These are phyloP conservation scores for Nephrotoma guestfalica DNA, from an alignment of 2,888 invertebrate genomes.

Conservation along the genomic window DNA sequence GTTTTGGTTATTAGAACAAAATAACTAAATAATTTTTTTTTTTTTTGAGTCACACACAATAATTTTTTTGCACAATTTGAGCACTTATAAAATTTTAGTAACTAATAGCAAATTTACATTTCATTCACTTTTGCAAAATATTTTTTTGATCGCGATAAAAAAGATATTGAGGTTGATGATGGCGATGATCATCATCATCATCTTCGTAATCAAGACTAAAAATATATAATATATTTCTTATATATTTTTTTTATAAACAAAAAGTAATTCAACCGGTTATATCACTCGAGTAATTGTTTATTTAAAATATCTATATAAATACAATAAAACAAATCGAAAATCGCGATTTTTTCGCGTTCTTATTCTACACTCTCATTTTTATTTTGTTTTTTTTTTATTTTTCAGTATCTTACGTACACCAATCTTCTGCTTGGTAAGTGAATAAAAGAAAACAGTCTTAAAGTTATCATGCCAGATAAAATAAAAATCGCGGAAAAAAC, in stretches of 20 bases:
- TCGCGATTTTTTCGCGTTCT: background rate
- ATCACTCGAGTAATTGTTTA: constrained; percentile 5
- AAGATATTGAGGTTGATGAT: background rate
- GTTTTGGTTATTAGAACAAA: background rate
- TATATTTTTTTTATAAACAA: background rate
- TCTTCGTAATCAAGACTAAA: background rate
- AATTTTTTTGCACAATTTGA: background rate
- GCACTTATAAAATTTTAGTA: background rate
- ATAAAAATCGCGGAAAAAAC: background rate
- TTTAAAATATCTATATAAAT: constrained; percentile 1
- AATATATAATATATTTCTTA: constrained; percentile 1
- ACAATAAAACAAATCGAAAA: constrained; percentile 2
- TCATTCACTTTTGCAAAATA: background rate
- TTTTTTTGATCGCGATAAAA: background rate
- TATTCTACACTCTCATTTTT: background rate
- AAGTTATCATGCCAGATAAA: background rate
- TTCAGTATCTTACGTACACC: background rate
- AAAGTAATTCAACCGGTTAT: constrained; percentile 6
- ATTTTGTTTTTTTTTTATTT: background rate
- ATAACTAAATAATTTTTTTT: background rate
- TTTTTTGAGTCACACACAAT: background rate
- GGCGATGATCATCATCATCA: background rate
- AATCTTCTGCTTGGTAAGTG: background rate
- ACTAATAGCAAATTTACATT: background rate
- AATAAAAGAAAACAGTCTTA: background rate